Evolutionary conservation across 2,113 vertebrate species (phyloP), one percentile per base, ranked within the genome.

Genomic region (Sinocyclocheilus anophthalmus): DNA sequence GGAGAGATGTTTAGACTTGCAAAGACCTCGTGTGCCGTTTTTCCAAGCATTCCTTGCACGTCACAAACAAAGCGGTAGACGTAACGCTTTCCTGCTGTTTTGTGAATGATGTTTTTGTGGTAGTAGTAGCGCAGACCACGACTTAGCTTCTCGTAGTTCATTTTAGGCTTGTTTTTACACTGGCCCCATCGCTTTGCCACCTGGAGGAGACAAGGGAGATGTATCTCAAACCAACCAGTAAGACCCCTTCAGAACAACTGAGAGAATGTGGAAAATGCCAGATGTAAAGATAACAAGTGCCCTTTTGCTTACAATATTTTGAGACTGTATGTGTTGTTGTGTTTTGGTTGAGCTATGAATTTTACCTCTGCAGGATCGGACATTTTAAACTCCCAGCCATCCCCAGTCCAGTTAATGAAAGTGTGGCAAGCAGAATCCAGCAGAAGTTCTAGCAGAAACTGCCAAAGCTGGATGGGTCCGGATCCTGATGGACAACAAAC

Each of bases 21-120:
- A 73, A 95, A 90, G 20, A 96, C 92, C 65, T 95, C 94, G 82
- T 94, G 92, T 0, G 95, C 92, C 0, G 93, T 92, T 87, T 94
- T 95, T 2, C 95, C 95, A 89, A 96, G 92, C 92, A 96, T 95
- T 65, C 94, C 93, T 76, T 96, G 95, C 85, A 96, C 86, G 75
- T 96, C 95, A 0, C 95, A 95, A 63, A 96, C 96, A 11, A 96
- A 96, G 86, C 95, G 95, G 91, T 96, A 96, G 83, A 96, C 96
- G 75, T 96, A 96, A 57, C 96, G 95, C 55, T 96, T 96, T 13
- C 96, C 96, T 0, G 95, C 95, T 2, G 95, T 96, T 90, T 96
- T 96, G 92, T 96, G 95, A 90, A 96, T 96, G 90, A 96, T 96
- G 93, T 96, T 96, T 88, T 96, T 96, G 93, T 96, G 96, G 92